Evolutionary conservation across 2,113 vertebrate genomes (phyloP), one percentile per base, ranked within the genome.

Genomic region (Sinocyclocheilus anshuiensis): DNA sequence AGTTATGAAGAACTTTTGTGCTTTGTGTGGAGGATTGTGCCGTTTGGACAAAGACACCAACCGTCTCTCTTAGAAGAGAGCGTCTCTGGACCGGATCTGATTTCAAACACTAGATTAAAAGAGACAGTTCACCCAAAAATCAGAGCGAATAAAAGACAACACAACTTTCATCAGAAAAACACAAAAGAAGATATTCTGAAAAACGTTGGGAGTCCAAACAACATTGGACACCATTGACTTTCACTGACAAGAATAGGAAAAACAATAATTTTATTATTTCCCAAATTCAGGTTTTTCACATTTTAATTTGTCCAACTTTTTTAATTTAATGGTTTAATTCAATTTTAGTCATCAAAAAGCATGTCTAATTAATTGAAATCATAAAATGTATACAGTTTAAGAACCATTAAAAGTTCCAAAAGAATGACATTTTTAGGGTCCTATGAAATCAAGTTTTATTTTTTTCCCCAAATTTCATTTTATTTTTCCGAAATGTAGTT

Each of bases 1-100:
- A 86, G 75, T 55, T 67, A 63, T 50, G n/a, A 83, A 71, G 15
- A 86, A n/a, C 61, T 88, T 85, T 85, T 72, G 78, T 82, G 18
- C 45, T 69, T 13, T 4, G 33, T 24, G 57, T 63, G 59, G 67
- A 75, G 50, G 78, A 84, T 33, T 61, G 29, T 10, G 59, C 36
- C 24, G n/a, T 55, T n/a, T 13, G 72, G 78, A 88, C 78, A 82
- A 85, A 36, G 67, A 29, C n/a, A 67, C 36, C 67, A 82, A 88
- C 16, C 16, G 75, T 53, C 63, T 79, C 50, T 72, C n/a, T 39
- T 29, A 67, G 24, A 67, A 6, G 16, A 29, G 12, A 67, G 2
- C 26, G 16, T 18, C 29, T 1, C 29, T 11, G 7, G 65, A 18
- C 53, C n/a, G 53, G 12, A 87, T 87, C 82, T 42, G 36, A 15